Evolutionary conservation across 1,140 invertebrate genomes (phyloP), one percentile per base, ranked within the genome.

Genomic region (Littorina saxatilis): DNA sequence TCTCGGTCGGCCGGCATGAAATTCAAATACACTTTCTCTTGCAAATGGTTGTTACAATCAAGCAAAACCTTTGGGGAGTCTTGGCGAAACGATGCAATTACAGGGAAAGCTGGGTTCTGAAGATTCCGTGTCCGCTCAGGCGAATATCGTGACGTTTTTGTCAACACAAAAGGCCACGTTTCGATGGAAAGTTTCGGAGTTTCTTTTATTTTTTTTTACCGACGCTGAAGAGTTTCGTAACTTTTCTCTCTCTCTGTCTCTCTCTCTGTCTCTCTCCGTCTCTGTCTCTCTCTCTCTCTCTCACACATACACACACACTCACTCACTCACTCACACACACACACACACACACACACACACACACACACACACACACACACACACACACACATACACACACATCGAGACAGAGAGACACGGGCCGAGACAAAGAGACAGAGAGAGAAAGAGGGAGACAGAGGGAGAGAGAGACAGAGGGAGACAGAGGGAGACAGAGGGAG

Each of bases 101-200:
- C 66, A 39, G 29, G 32, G 4, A 35, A 3, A 17, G 35, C 4
- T 13, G 35, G 35, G 61, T 32, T 63, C 27, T 32, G 15, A 68
- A 39, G 66, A 32, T 20, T 68, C n/a, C 39, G 17, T 20, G 15
- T 39, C 15, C 23, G 13, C 5, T 29, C 9, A 35, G 4, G 4
- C 9, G 7, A 35, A 2, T 68, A 39, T 13, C 66, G 11, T 68
- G 66, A 20, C 66, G 35, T 35, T 15, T 68, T 20, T 68, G 35
- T 68, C 66, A 68, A 68, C 66, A 68, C 17, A 39, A 35, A 68
- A 39, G 37, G 66, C 37, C 66, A n/a, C n/a, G n/a, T n/a, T n/a
- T n/a, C n/a, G n/a, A n/a, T n/a, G n/a, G n/a, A n/a, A n/a, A n/a
- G n/a, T n/a, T n/a, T n/a, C n/a, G n/a, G n/a, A n/a, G n/a, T n/a